phyloP scores from a whole-genome alignment of 2,797 vertebrate species.

The Schizopygopsis pylzovi region DNA sequence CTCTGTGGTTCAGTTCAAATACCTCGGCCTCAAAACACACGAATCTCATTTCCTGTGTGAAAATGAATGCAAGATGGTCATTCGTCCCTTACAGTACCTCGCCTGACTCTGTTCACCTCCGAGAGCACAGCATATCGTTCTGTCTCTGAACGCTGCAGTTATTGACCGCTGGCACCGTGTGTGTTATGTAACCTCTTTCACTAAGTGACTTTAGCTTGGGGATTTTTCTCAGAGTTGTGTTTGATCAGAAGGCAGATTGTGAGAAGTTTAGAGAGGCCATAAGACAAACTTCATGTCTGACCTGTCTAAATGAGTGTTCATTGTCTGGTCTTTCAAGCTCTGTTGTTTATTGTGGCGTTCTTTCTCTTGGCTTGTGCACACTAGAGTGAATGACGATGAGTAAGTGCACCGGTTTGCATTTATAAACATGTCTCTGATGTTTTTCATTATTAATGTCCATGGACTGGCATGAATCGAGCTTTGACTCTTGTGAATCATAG shows the following conservation, averaged over 20 bases:
- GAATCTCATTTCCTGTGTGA: conserved; percentile 43
- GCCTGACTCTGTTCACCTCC: background rate
- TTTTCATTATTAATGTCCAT: background rate
- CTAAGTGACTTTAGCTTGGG: background rate
- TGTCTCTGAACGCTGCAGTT: conserved; percentile 7
- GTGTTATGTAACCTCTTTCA: conserved; percentile 24
- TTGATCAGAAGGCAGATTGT: background rate
- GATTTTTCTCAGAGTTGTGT: background rate
- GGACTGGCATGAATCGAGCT: background rate
- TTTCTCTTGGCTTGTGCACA: background rate
- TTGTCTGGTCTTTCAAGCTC: background rate
- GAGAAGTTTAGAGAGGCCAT: background rate
- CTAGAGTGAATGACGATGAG: background rate
- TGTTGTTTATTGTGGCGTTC: background rate
- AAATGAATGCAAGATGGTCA: conserved; percentile 44
- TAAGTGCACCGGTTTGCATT: background rate
- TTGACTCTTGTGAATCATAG: background rate
- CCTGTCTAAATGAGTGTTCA: background rate
- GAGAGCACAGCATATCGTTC: background rate
- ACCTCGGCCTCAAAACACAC: conserved; percentile 29
- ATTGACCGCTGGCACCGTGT: background rate
- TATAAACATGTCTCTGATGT: background rate
- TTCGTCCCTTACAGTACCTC: background rate
- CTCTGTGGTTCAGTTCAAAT: conserved; percentile 25
- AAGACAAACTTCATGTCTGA: background rate